phyloP scores from a whole-genome alignment of 2,888 invertebrate genomes.

The Deilephila porcellus region DNA sequence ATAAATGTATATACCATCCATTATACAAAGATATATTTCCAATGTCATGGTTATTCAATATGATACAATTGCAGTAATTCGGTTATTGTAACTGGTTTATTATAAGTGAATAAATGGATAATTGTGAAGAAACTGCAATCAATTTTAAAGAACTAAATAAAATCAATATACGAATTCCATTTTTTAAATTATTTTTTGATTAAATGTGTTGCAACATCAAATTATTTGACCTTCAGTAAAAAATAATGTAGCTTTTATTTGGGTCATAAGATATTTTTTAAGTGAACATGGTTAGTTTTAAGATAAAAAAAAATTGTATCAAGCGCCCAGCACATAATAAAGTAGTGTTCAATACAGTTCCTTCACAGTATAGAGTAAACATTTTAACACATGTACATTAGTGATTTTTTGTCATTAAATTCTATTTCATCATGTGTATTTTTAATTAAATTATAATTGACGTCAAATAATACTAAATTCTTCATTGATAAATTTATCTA shows the following conservation, averaged over 20 bases:
- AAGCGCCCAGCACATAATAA: not conserved
- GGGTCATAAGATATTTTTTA: too few relatives aligned
- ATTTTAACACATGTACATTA: conserved; percentile 10
- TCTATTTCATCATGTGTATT: conserved; percentile 2
- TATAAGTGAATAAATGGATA: conserved; percentile 3
- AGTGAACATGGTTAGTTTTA: too few relatives aligned
- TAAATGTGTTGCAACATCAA: too few relatives aligned
- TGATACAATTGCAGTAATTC: conserved; percentile 20
- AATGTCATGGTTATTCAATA: conserved; percentile 18
- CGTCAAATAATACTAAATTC: not conserved
- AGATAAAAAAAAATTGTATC: too few relatives aligned
- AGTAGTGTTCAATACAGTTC: not conserved
- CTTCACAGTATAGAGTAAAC: conserved; percentile 7
- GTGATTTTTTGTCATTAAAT: not conserved
- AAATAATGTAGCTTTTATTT: too few relatives aligned
- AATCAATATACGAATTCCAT: too few relatives aligned
- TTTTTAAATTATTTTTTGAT: too few relatives aligned
- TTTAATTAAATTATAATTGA: conserved; percentile 23
- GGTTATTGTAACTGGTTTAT: conserved; percentile 21
- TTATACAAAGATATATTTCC: conserved; percentile 1
- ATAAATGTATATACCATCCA: conserved; percentile 1
- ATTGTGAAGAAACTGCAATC: conserved; percentile 11
- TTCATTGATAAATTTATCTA: not conserved
- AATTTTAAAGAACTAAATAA: not conserved
- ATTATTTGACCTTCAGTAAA: too few relatives aligned